Evolutionary conservation across 2,888 invertebrate species (phyloP).

Genomic region (Dicranocentrus wangi): DNA sequence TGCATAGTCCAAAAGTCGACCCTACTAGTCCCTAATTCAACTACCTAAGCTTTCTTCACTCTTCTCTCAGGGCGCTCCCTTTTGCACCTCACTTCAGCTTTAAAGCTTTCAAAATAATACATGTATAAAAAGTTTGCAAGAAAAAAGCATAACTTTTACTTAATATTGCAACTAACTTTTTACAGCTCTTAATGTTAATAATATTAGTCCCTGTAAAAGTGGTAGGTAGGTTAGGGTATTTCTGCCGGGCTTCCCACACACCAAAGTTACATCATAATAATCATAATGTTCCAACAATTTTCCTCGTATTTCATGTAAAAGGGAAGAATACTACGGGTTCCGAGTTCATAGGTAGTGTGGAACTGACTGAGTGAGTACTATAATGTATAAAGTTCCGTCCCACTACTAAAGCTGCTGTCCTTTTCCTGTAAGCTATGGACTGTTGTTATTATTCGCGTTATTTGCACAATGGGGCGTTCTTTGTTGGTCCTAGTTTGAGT

Average conservation of each 20-base stretch:
- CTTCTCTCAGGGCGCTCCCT: not conserved
- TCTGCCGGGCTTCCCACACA: constrained; percentile 43
- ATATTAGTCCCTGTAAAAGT: constrained; percentile 7
- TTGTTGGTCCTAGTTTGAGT: constrained; percentile 52
- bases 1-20: not conserved
- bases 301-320: constrained; percentile 33
- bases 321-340: constrained; percentile 4
- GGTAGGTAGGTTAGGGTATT: constrained; percentile 34
- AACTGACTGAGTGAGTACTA: no score
- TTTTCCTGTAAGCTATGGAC: no score
- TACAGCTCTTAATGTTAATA: constrained; percentile 2
- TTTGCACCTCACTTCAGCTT: constrained; percentile 12
- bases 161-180: constrained; percentile 45
- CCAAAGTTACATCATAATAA: constrained; percentile 61
- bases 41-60: not conserved
- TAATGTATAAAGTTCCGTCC: no score
- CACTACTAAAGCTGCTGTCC: no score
- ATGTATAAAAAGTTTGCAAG: constrained; percentile 35
- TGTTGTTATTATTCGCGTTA: constrained; percentile 10
- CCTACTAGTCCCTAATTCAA: no score
- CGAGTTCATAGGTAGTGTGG: no score
- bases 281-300: constrained; percentile 45
- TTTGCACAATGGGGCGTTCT: constrained; percentile 61
- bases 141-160: constrained; percentile 43
- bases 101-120: constrained; percentile 54